Base-by-base conservation (phyloP, 1,140 invertebrate species). In the Drosophila repletoides region DNA sequence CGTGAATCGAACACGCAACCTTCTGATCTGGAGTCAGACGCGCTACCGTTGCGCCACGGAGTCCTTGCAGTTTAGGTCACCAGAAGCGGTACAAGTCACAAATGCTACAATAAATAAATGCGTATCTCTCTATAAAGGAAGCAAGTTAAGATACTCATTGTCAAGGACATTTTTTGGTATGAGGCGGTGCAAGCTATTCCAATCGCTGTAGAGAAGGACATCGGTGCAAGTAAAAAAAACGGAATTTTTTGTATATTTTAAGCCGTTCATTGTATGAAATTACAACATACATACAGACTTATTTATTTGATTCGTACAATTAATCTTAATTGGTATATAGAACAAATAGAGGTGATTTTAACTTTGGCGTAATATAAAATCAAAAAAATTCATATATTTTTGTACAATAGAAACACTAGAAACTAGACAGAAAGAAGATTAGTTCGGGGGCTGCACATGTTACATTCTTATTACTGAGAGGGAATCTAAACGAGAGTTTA, bases 1-100 rank as follows among this genome's bases (percentile, higher is more conserved):
- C 95, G 96, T 97, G 96, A 97, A 96, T 97, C 95, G 96, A 98
- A 97, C 96, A 97, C 96, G 96, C 96, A 97, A 96, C 96, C 96
- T 97, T 97, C 95, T 96, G 96, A 97, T 97, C 96, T 97, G 96
- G 96, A 97, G 96, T 97, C 96, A 96, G 96, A 97, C 96, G 96
- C 96, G 95, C 96, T 97, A 97, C 96, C 96, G 95, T 97, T 97
- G 96, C 96, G 96, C 96, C 96, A 97, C 96, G 95, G 94, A 94
- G 94, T 95, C 94, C 52, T 69, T 64, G 60, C 2, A 14, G 1
- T 1, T 1, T n/a, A 31, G 72, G 87, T 88, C 90, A 91, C 92
- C 91, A 91, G 90, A 92, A 91, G 91, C 91, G 91, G 90, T 92
- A 91, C 91, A 91, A 91, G 91, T 28, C 34, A 91, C 91, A 92